phyloP scores from a whole-genome alignment of 1,140 invertebrate genomes.

The Lanistes nyassanus region DNA sequence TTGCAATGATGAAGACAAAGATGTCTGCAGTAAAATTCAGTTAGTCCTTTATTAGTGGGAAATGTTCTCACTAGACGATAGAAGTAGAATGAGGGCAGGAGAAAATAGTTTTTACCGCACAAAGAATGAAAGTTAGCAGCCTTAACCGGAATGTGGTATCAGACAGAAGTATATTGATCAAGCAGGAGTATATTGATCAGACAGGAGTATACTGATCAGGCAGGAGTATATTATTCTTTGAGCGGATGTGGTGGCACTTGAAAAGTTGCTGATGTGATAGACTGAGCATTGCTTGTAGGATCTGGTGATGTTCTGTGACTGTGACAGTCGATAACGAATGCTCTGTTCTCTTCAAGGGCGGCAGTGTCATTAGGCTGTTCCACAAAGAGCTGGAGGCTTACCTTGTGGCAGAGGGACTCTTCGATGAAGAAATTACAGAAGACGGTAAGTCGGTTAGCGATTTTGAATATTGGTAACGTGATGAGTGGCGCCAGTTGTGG shows the following conservation, averaged over 20 bases:
- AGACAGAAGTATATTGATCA: too few relatives aligned
- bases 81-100: not conserved
- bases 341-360: conserved; percentile 46
- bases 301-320: not conserved
- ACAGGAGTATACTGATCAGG: not conserved
- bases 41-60: too few relatives aligned
- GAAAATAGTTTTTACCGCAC: too few relatives aligned
- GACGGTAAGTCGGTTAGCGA: conserved; percentile 51
- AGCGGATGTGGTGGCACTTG: not conserved
- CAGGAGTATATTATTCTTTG: not conserved
- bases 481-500: too few relatives aligned
- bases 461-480: too few relatives aligned
- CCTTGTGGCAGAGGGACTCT: conserved; percentile 65
- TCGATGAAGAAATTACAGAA: conserved; percentile 65
- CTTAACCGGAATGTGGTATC: too few relatives aligned
- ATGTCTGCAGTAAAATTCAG: too few relatives aligned
- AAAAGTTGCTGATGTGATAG: too few relatives aligned
- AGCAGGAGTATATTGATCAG: not conserved
- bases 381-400: conserved; percentile 67
- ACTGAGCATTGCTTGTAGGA: too few relatives aligned
- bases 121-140: too few relatives aligned
- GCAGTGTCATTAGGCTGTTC: conserved; percentile 62
- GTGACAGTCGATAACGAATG: not conserved
- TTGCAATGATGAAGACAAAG: too few relatives aligned
- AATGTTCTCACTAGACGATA: too few relatives aligned